Conservation (phyloP, 2,797 vertebrate species). For the Podargus strigoides region DNA sequence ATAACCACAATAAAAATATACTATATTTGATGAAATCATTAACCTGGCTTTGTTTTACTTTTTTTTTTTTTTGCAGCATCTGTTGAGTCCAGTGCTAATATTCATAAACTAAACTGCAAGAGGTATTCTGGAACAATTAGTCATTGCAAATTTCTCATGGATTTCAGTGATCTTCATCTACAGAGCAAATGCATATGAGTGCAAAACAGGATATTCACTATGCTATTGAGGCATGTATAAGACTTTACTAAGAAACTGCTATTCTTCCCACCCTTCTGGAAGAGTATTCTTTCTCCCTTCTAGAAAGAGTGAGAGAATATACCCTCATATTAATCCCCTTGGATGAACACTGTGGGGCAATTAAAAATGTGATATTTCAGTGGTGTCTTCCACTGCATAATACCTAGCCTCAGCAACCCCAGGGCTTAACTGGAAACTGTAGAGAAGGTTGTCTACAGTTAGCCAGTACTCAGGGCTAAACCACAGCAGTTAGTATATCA, state of each 20-base stretch:
- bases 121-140: not conserved
- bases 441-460: no score
- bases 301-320: not conserved
- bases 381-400: not conserved
- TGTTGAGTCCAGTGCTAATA: not conserved
- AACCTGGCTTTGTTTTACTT: not conserved
- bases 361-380: not conserved
- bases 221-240: not conserved
- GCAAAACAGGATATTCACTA: not conserved
- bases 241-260: not conserved
- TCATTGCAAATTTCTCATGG: not conserved
- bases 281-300: not conserved
- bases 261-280: accelerated
- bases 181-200: not conserved
- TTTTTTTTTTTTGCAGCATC: not conserved
- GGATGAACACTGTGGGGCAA: not conserved
- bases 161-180: not conserved
- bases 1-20: not conserved
- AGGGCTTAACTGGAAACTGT: not conserved
- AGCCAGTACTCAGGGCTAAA: no score
- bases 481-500: no score
- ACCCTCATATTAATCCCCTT: not conserved
- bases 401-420: not conserved
- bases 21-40: not conserved
- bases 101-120: not conserved